Evolutionary conservation across 2,113 vertebrate species (phyloP).

Genomic region (Hemicordylus capensis): DNA sequence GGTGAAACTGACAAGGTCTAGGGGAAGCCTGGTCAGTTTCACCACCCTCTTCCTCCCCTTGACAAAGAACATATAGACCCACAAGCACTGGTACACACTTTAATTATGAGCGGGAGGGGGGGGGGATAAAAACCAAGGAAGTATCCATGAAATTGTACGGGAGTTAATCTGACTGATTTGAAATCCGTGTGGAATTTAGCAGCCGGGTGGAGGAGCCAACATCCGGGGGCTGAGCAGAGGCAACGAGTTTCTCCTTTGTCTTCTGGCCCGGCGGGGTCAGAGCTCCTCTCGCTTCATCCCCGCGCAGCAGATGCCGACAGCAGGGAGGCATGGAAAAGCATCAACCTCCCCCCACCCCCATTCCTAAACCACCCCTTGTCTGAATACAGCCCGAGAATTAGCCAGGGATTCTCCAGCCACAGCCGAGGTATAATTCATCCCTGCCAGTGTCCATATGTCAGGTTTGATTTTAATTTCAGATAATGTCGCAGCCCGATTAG

Average conservation of each 20-base stretch:
- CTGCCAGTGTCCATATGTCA: slow-evolving; percentile 70
- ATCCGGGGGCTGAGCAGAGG: neutral
- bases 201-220: too few relatives aligned
- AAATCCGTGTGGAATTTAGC: too few relatives aligned
- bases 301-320: neutral
- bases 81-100: too few relatives aligned
- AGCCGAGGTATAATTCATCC: slow-evolving; percentile 57
- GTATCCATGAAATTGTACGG: too few relatives aligned
- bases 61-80: too few relatives aligned
- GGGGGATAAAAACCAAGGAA: too few relatives aligned
- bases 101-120: too few relatives aligned
- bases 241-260: neutral
- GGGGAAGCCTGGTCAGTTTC: too few relatives aligned
- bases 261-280: neutral
- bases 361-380: slow-evolving; percentile 40
- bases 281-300: neutral
- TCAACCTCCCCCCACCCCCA: slow-evolving; percentile 20
- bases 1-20: too few relatives aligned
- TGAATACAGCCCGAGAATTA: slow-evolving; percentile 58
- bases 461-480: slow-evolving; percentile 82
- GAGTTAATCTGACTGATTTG: too few relatives aligned
- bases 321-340: neutral
- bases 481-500: slow-evolving; percentile 73
- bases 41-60: too few relatives aligned
- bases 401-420: slow-evolving; percentile 60